Percentiles rank a stretch among this genome's conserved stretches.
phyloP scores from a whole-genome alignment of 2,113 vertebrate genomes.

The Corvus hawaiiensis region DNA sequence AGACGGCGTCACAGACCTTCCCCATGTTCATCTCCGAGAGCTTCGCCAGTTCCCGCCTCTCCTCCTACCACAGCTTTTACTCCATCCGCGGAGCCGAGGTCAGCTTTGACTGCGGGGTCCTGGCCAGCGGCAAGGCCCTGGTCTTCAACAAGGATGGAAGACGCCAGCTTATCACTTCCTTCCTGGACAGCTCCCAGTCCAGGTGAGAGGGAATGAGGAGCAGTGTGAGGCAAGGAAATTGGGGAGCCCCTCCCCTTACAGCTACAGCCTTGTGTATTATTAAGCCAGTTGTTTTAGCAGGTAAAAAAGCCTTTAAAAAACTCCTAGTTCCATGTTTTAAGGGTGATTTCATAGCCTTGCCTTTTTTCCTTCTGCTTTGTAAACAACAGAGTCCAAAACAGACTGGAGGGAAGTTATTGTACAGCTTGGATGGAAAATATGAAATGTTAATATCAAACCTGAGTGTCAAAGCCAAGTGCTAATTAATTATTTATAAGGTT shows the following conservation, averaged over 20 bases:
- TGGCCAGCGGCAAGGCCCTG: slow-evolving; percentile 94
- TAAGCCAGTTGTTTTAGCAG: neutral
- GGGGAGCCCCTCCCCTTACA: neutral
- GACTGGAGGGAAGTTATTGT: slow-evolving; percentile 30
- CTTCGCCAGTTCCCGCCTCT: slow-evolving; percentile 88
- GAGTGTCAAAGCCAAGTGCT: slow-evolving; percentile 68
- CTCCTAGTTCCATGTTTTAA: neutral
- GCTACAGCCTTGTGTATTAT: neutral
- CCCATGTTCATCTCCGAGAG: slow-evolving; percentile 94
- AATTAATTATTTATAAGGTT: slow-evolving; percentile 77
- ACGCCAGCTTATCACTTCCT: slow-evolving; percentile 89
- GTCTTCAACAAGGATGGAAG: slow-evolving; percentile 95
- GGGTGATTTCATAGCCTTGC: neutral
- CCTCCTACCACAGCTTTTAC: slow-evolving; percentile 97
- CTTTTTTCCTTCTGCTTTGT: neutral
- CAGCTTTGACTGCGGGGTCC: slow-evolving; percentile 93
- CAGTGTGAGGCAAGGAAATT: neutral
- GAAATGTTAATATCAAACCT: slow-evolving; percentile 72
- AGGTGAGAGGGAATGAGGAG: slow-evolving; percentile 72
- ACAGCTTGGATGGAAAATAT: slow-evolving; percentile 43
- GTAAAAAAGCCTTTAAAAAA: neutral
- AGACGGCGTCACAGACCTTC: slow-evolving; percentile 92
- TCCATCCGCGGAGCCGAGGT: slow-evolving; percentile 94
- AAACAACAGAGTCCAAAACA: neutral
- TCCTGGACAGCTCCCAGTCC: slow-evolving; percentile 95